Conservation (phyloP, 2,888 invertebrate genomes). For the Hermaeophaga mercurialis region DNA sequence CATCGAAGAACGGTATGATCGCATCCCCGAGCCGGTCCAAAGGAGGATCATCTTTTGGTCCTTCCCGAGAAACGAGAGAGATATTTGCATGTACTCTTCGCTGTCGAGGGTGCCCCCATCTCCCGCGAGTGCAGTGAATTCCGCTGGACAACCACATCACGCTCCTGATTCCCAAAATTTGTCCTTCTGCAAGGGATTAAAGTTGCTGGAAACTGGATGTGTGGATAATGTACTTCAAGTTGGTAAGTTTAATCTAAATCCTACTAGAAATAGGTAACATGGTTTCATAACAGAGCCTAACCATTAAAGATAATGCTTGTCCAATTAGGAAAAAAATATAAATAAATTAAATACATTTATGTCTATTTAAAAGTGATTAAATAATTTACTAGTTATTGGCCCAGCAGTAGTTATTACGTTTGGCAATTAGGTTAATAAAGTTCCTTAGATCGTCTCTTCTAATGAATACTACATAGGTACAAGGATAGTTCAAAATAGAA, state of each 20-base stretch:
- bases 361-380: no score
- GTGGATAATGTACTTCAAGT: conserved; percentile 88
- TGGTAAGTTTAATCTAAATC: conserved; percentile 74
- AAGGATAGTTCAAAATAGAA: no score
- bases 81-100: conserved; percentile 90
- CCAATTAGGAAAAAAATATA: no score
- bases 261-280: no score
- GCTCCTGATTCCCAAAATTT: conserved; percentile 76
- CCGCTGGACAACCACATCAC: conserved; percentile 41
- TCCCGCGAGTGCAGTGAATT: conserved; percentile 41
- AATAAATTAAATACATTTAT: no score
- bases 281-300: no score
- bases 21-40: conserved; percentile 89
- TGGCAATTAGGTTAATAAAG: no score
- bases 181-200: conserved; percentile 85
- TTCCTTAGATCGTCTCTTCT: no score
- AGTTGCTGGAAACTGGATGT: conserved; percentile 80
- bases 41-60: conserved; percentile 87
- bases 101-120: conserved; percentile 65
- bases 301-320: no score
- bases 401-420: no score
- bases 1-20: conserved; percentile 84
- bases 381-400: no score
- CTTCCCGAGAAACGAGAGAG: conserved; percentile 84
- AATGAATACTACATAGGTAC: no score